Conservation (phyloP, 2,888 invertebrate species). For the Minunthozetes semirufus region DNA sequence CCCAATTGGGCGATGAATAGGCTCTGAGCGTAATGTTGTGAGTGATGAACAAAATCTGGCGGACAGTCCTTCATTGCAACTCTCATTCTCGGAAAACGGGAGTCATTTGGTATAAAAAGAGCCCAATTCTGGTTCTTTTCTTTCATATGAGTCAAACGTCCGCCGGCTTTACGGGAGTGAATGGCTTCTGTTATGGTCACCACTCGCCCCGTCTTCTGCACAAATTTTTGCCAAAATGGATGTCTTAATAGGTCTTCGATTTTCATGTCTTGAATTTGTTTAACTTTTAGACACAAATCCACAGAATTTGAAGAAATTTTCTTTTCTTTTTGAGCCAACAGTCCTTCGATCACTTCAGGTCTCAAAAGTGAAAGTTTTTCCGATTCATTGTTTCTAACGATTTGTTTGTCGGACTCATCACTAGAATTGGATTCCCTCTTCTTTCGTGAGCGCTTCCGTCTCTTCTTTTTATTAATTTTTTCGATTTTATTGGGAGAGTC, state of each 20-base stretch:
- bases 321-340: not conserved
- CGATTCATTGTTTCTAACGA: constrained; percentile 38
- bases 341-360: not conserved
- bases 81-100: constrained; percentile 83
- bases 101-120: constrained; percentile 82
- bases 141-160: constrained; percentile 64
- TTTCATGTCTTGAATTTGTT: not conserved
- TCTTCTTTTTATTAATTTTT: constrained; percentile 63
- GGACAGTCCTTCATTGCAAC: constrained; percentile 82
- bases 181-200: constrained; percentile 80
- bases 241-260: constrained; percentile 40
- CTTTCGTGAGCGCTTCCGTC: constrained; percentile 59
- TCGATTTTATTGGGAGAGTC: not conserved
- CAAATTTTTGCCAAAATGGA: constrained; percentile 43
- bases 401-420: constrained; percentile 41
- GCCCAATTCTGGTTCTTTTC: constrained; percentile 22
- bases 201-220: constrained; percentile 50
- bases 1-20: constrained; percentile 85
- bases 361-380: not conserved
- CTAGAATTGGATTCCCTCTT: constrained; percentile 55
- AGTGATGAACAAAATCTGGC: constrained; percentile 6
- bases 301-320: not conserved
- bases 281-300: not conserved
- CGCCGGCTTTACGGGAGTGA: constrained; percentile 94
- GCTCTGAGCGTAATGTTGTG: constrained; percentile 84